A percentile compares a stretch with the other conserved stretches of the same genome.
Conservation (phyloP, 2,888 invertebrate species). For the Tenthredo livida region DNA sequence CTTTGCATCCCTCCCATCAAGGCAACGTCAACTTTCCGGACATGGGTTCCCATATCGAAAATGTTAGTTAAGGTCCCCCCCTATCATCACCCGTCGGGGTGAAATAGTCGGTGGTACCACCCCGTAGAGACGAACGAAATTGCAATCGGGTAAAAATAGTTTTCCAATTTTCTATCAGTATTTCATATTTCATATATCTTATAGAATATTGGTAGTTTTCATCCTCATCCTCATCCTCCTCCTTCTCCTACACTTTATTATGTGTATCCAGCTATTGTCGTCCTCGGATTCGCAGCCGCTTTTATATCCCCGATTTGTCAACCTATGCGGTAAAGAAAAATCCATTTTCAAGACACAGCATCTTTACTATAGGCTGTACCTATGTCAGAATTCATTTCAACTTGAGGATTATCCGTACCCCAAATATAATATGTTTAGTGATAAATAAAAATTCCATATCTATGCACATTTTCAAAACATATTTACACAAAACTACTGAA, state of each 20-base stretch:
- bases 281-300: background rate
- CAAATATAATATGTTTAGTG: background rate
- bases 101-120: no score
- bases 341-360: background rate
- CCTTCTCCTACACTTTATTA: background rate
- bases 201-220: slow-evolving; percentile 18
- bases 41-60: no score
- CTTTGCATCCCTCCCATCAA: no score
- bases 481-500: no score
- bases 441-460: no score
- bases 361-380: background rate
- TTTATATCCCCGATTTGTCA: slow-evolving; percentile 15
- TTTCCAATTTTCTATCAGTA: slow-evolving; percentile 33
- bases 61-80: no score
- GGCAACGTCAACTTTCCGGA: no score
- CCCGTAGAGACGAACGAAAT: slow-evolving; percentile 7
- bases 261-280: slow-evolving; percentile 1
- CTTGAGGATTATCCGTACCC: background rate
- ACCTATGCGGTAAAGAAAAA: background rate
- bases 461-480: no score
- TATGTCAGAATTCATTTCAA: background rate
- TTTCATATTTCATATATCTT: background rate
- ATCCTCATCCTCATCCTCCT: background rate
- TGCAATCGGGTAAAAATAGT: slow-evolving; percentile 14
- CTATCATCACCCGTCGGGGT: no score